phyloP scores from a whole-genome alignment of 2,113 vertebrate genomes.

The Lota lota region DNA sequence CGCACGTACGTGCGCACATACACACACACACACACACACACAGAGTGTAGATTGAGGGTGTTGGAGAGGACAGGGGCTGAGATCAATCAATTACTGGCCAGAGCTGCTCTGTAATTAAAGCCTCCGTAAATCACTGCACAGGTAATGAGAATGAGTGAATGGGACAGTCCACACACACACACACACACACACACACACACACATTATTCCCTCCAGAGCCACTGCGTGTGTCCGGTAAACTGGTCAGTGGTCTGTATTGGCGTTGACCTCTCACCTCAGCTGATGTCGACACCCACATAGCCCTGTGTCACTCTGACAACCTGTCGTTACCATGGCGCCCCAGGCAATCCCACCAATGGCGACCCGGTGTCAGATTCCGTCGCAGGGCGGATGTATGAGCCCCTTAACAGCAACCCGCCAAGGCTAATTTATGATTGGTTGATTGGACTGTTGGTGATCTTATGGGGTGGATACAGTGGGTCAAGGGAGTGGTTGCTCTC shows the following conservation, averaged over 20 bases:
- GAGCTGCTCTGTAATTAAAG: too few species aligned
- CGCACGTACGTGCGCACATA: background rate
- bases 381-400: conserved; percentile 57
- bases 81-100: too few species aligned
- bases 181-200: conserved; percentile 3
- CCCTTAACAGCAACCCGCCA: conserved; percentile 56
- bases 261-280: conserved; percentile 62
- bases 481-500: conserved; percentile 46
- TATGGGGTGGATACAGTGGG: conserved; percentile 25
- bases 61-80: too few species aligned
- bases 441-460: conserved; percentile 48
- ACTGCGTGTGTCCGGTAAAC: too few species aligned
- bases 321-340: conserved; percentile 49
- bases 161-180: conserved; percentile 50
- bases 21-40: background rate
- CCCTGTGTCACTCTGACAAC: conserved; percentile 53
- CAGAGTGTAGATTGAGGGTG: background rate
- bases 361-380: conserved; percentile 36
- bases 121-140: background rate
- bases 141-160: conserved; percentile 65
- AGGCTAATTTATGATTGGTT: conserved; percentile 62
- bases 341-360: conserved; percentile 65
- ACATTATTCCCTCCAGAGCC: background rate
- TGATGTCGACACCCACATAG: conserved; percentile 62
- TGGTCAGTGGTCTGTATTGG: conserved; percentile 13